These are phyloP conservation scores for Atrichornis clamosus DNA, from an alignment of 2,113 vertebrate genomes.

Conservation along the genomic window DNA sequence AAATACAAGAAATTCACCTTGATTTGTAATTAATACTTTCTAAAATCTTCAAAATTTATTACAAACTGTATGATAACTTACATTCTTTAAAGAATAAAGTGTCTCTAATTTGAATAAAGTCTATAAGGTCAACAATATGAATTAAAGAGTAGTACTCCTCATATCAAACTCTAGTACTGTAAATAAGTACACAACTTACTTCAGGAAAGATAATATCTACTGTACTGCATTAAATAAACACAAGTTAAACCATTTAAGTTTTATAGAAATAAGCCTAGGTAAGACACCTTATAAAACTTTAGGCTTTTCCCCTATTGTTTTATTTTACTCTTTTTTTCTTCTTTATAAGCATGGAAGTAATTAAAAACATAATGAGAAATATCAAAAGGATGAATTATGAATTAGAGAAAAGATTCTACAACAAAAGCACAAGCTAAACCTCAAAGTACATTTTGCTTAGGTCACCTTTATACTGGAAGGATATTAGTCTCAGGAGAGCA, in stretches of 20 bases:
- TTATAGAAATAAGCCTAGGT: neutral
- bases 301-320: neutral
- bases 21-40: neutral
- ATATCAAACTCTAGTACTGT: neutral
- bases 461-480: slow-evolving; percentile 24
- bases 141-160: neutral
- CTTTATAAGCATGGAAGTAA: neutral
- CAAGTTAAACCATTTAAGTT: neutral
- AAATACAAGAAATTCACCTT: neutral
- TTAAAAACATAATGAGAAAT: neutral
- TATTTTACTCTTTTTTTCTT: neutral
- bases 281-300: neutral
- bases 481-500: neutral
- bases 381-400: neutral
- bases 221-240: neutral
- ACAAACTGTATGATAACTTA: neutral
- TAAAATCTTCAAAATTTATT: neutral
- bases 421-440: neutral
- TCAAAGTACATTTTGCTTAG: slow-evolving; percentile 5
- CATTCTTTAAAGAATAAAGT: neutral
- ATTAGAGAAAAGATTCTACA: neutral
- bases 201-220: neutral
- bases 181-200: neutral
- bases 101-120: neutral
- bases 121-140: neutral